These are phyloP conservation scores for Leptatherina wallacei DNA, from an alignment of 2,797 vertebrate species.

Conservation along the genomic window DNA sequence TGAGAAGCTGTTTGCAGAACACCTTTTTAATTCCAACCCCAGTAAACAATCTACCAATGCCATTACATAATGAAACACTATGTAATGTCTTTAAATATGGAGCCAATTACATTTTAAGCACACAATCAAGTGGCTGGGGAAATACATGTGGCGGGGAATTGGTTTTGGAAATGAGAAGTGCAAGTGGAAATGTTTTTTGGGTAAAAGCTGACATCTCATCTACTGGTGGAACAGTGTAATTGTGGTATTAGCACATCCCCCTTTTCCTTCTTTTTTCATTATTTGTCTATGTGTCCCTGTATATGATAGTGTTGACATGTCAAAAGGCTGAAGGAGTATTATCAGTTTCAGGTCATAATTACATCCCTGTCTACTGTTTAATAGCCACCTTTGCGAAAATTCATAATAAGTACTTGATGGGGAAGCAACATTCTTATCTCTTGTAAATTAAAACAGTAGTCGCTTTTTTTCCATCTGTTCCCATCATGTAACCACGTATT, in stretches of 20 bases:
- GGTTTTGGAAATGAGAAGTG: constrained; percentile 76
- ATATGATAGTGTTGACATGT: constrained; percentile 57
- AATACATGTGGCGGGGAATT: constrained; percentile 63
- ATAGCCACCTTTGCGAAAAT: constrained; percentile 63
- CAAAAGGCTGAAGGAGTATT: constrained; percentile 55
- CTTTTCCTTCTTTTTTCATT: constrained; percentile 14
- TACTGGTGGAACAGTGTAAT: constrained; percentile 68
- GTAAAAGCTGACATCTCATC: constrained; percentile 69
- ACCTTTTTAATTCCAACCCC: constrained; percentile 80
- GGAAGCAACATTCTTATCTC: constrained; percentile 55
- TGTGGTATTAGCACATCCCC: constrained; percentile 73
- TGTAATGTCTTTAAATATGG: constrained; percentile 77
- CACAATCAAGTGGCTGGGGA: constrained; percentile 67
- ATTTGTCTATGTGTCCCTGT: constrained; percentile 32
- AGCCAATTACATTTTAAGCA: constrained; percentile 70
- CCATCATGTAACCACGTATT: constrained; percentile 20
- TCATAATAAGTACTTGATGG: constrained; percentile 38
- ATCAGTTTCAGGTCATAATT: constrained; percentile 72
- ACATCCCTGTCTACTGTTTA: constrained; percentile 61
- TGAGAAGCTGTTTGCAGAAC: constrained; percentile 54
- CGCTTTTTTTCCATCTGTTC: constrained; percentile 1
- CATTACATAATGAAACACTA: constrained; percentile 78
- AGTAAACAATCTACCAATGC: constrained; percentile 78
- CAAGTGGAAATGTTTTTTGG: constrained; percentile 54
- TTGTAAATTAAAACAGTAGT: constrained; percentile 35